Percentiles rank a stretch among this genome's conserved stretches.
phyloP scores from a whole-genome alignment of 2,113 vertebrate species.

The Anarhynchus alexandrinus region DNA sequence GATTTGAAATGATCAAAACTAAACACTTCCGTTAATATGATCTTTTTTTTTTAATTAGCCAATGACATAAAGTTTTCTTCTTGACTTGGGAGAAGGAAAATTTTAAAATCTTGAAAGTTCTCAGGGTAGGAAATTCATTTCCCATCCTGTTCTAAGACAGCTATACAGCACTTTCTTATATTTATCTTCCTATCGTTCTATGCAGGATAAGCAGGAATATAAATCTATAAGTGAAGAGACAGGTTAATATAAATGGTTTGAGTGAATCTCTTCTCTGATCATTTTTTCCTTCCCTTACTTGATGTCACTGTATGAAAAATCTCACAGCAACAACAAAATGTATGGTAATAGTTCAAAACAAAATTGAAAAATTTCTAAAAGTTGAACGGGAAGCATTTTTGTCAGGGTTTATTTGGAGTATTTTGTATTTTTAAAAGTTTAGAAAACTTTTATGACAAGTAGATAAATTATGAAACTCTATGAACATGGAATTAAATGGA shows the following conservation, averaged over 20 bases:
- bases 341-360: slow-evolving; percentile 71
- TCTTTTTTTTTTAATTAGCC: background rate
- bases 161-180: background rate
- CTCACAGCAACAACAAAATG: slow-evolving; percentile 48
- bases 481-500: slow-evolving; percentile 77
- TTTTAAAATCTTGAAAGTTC: background rate
- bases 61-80: background rate
- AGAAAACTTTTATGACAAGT: slow-evolving; percentile 78
- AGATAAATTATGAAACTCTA: slow-evolving; percentile 76
- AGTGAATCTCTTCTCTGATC: slow-evolving; percentile 64
- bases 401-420: slow-evolving; percentile 73
- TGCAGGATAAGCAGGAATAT: slow-evolving; percentile 36
- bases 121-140: background rate
- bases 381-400: slow-evolving; percentile 75
- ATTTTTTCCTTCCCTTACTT: slow-evolving; percentile 57
- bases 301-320: slow-evolving; percentile 61
- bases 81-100: background rate
- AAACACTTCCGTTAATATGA: background rate
- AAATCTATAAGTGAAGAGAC: slow-evolving; percentile 56
- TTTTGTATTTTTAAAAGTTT: slow-evolving; percentile 74
- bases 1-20: background rate
- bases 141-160: background rate
- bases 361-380: slow-evolving; percentile 78
- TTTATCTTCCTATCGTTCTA: slow-evolving; percentile 35
- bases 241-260: slow-evolving; percentile 64